Conservation (phyloP, 2,113 vertebrate genomes). For the Hippotragus niger region DNA sequence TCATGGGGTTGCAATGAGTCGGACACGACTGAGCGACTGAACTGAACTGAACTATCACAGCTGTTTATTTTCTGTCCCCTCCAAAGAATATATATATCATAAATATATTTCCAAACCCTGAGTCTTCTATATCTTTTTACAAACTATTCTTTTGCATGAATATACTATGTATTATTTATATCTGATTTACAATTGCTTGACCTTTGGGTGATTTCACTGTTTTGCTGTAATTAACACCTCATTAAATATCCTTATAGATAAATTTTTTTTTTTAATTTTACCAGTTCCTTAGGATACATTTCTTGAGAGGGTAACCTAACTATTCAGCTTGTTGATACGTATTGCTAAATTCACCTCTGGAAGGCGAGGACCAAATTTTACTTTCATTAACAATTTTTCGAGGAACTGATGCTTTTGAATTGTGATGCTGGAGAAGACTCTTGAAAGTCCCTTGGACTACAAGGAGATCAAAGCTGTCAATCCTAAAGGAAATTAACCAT, state of each 20-base stretch:
- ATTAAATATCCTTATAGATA: neutral
- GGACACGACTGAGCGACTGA: too few species aligned
- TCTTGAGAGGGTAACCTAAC: neutral
- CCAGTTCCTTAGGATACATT: neutral
- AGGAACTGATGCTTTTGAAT: neutral
- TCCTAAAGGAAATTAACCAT: neutral
- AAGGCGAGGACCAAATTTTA: neutral
- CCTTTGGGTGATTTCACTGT: neutral
- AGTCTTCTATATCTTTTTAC: neutral
- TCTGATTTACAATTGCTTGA: neutral
- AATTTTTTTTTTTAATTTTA: neutral
- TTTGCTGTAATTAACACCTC: neutral
- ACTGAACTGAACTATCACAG: too few species aligned
- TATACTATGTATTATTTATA: neutral
- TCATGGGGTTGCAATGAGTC: too few species aligned
- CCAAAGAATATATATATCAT: neutral
- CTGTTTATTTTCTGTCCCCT: neutral
- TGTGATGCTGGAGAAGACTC: neutral
- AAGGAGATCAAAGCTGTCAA: neutral
- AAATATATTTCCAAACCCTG: neutral
- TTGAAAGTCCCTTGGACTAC: neutral
- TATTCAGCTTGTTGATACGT: neutral
- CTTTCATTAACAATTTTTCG: neutral
- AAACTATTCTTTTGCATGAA: neutral
- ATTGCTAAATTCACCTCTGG: neutral